phyloP scores from a whole-genome alignment of 1,140 invertebrate species.

The Cydia pomonella region DNA sequence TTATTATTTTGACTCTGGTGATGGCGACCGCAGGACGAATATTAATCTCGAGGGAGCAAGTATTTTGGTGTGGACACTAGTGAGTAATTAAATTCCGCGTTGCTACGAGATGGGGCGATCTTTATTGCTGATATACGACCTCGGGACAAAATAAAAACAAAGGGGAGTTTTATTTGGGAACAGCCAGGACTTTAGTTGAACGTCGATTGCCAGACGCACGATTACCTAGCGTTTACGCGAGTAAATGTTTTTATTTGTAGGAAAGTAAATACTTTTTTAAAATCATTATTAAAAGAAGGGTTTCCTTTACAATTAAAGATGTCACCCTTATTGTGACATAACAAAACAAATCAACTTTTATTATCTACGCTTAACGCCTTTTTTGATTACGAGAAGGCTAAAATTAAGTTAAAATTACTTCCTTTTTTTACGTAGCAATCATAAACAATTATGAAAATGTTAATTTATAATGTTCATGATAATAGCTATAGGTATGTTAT shows the following conservation, averaged over 20 bases:
- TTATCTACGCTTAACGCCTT: too few relatives aligned
- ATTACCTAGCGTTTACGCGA: neutral
- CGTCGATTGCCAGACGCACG: conserved; percentile 18
- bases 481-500: too few relatives aligned
- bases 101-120: conserved; percentile 47
- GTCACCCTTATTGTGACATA: too few relatives aligned
- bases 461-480: too few relatives aligned
- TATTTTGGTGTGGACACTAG: conserved; percentile 42
- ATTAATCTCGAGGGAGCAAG: conserved; percentile 33
- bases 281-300: too few relatives aligned
- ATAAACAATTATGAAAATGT: too few relatives aligned
- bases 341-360: too few relatives aligned
- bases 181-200: conserved; percentile 15
- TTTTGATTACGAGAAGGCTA: too few relatives aligned
- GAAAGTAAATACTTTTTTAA: too few relatives aligned
- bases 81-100: conserved; percentile 67
- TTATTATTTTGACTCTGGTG: neutral
- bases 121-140: conserved; percentile 52
- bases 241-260: neutral
- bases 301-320: too few relatives aligned
- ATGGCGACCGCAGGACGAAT: neutral
- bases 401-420: too few relatives aligned
- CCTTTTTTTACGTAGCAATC: too few relatives aligned
- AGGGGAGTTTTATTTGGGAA: conserved; percentile 33
- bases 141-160: conserved; percentile 48